These are phyloP conservation scores for Vespertilio murinus DNA, from an alignment of 2,797 vertebrate species.

Conservation along the genomic window DNA sequence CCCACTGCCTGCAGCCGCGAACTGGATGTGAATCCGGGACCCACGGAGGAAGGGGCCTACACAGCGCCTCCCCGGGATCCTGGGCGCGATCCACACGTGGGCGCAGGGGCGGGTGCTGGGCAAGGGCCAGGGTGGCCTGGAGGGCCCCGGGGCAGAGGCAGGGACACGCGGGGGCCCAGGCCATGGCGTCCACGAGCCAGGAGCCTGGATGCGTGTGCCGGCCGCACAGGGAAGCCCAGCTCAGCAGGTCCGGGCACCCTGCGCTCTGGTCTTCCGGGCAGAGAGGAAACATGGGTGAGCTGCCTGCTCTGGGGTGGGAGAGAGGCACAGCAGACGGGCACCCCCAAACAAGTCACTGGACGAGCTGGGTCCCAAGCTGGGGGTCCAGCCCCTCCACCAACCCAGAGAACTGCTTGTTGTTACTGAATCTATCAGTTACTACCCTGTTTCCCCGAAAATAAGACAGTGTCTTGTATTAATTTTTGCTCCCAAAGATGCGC, in stretches of 20 bases:
- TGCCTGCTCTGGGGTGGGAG: too few relatives aligned
- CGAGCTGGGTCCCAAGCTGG: too few relatives aligned
- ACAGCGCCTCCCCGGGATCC: background rate
- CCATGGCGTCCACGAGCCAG: rapidly evolving
- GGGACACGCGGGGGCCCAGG: background rate
- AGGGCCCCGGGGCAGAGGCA: background rate
- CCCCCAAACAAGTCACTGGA: background rate
- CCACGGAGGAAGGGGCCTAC: background rate
- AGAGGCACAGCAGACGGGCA: background rate
- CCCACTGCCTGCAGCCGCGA: background rate
- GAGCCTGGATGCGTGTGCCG: rapidly evolving
- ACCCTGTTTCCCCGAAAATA: too few relatives aligned
- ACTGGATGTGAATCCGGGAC: background rate
- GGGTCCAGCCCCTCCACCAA: background rate
- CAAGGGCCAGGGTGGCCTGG: background rate
- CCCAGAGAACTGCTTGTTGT: rapidly evolving
- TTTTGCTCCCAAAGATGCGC: too few relatives aligned
- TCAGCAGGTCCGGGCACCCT: background rate
- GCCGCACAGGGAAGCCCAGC: background rate
- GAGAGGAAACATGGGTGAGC: background rate
- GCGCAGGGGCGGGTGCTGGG: rapidly evolving
- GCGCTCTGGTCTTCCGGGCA: background rate
- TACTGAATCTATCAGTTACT: too few relatives aligned
- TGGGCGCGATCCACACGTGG: background rate
- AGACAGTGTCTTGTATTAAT: too few relatives aligned